phyloP scores from a whole-genome alignment of 1,140 invertebrate species.

The Nasonia giraulti region DNA sequence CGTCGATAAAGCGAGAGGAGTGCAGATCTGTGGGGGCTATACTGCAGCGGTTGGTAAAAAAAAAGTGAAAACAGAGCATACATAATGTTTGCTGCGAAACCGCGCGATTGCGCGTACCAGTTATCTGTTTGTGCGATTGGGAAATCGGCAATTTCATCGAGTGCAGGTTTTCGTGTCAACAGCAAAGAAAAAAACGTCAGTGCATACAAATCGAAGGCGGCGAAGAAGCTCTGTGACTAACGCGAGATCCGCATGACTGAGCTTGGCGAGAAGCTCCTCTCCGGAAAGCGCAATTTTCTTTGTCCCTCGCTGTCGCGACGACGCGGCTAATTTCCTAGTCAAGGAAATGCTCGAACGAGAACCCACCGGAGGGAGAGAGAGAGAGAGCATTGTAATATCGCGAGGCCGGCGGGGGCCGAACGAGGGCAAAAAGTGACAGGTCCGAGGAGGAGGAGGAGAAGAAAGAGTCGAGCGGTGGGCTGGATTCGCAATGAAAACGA shows the following conservation, averaged over 20 bases:
- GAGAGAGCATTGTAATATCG: neutral
- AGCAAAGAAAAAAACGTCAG: neutral
- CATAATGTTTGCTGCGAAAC: neutral
- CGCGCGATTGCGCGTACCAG: conserved; percentile 27
- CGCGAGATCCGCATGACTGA: conserved; percentile 31
- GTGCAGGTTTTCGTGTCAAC: neutral
- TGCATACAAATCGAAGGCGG: conserved; percentile 20
- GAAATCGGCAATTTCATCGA: too few relatives aligned
- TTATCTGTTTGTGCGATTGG: neutral
- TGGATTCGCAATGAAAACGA: neutral
- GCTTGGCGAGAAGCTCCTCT: neutral
- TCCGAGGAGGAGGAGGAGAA: neutral
- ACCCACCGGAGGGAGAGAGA: neutral
- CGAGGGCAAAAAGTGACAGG: neutral
- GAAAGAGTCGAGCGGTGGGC: too few relatives aligned
- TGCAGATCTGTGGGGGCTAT: too few relatives aligned
- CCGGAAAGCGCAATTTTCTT: conserved; percentile 46
- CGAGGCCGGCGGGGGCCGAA: neutral
- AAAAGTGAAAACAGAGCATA: conserved; percentile 28
- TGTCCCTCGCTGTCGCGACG: conserved; percentile 8
- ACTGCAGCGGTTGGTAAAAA: neutral
- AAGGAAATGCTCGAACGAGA: conserved; percentile 7
- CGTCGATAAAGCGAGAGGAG: conserved; percentile 4
- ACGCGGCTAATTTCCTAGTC: conserved; percentile 38
- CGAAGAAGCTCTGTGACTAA: conserved; percentile 12